phyloP scores from a whole-genome alignment of 2,797 vertebrate species.

The Denticeps clupeoides region DNA sequence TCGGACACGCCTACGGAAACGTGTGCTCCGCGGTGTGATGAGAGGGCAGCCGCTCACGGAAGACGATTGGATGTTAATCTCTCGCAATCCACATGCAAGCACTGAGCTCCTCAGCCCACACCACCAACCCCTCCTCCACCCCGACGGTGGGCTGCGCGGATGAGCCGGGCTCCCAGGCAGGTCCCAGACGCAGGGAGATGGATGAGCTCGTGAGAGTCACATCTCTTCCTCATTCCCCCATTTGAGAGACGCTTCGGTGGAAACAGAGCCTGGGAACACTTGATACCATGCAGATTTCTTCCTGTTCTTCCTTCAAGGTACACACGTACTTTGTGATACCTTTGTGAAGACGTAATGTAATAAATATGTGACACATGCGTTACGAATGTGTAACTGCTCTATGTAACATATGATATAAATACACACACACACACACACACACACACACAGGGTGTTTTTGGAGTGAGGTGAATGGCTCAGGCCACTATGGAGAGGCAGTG shows the following conservation, averaged over 20 bases:
- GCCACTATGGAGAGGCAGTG: conserved; percentile 18
- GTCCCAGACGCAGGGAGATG: too few species aligned
- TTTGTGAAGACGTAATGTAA: too few species aligned
- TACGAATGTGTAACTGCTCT: too few species aligned
- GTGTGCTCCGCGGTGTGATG: too few species aligned
- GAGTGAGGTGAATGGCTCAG: conserved; percentile 5
- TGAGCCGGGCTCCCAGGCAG: not conserved
- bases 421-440: not conserved
- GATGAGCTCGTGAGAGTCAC: not conserved
- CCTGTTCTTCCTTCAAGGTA: too few species aligned
- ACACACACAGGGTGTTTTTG: not conserved
- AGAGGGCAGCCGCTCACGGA: too few species aligned
- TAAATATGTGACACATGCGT: too few species aligned
- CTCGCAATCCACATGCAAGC: not conserved
- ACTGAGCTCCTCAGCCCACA: not conserved
- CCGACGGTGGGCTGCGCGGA: not conserved
- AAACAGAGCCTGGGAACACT: conserved; percentile 4
- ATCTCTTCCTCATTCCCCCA: not conserved
- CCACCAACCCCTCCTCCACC: not conserved
- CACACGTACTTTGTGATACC: too few species aligned
- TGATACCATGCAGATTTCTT: conserved; percentile 1
- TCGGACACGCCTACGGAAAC: not conserved
- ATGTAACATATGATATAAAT: too few species aligned
- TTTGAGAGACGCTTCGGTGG: conserved; percentile 9
- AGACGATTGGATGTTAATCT: too few species aligned